Evolutionary conservation across 2,888 invertebrate genomes (phyloP), one percentile per base, ranked within the genome.

Genomic region (Cheilosia vernalis): DNA sequence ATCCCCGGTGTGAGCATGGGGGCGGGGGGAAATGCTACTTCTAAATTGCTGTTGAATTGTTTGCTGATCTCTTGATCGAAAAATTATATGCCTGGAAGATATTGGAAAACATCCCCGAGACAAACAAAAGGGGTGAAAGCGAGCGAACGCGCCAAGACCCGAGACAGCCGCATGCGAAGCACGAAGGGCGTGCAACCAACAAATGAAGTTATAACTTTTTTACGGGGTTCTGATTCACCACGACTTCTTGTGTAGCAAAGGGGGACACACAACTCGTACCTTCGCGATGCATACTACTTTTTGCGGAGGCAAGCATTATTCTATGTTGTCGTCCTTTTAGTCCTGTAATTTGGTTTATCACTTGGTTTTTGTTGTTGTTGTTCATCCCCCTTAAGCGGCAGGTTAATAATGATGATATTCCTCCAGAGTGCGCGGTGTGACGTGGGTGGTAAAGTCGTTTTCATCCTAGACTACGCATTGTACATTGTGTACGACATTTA

Each of bases 1-100:
- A 37, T 70, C 76, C 66, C 55, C 33, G 66, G 56, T 27, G 56
- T n/a, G 27, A 7, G 44, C 44, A 6, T 47, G 40, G 37, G 37
- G 13, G 2, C 17, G 49, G 74, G 66, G 76, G 30, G 64, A 56
- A 64, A 76, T n/a, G 85, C 85, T 81, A 72, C 81, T 80, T 72
- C 76, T 77, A 85, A 85, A 85, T 85, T 85, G 85, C 85, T 72
- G 81, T 81, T 85, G 85, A 85, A 88, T 88, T 90, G 89, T 90
- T 90, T 90, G 89, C 88, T 89, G 89, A 90, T 89, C 89, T 89
- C 89, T 90, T 89, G 89, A 90, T 90, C 89, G 89, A 89, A 89
- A 89, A 89, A 89, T 89, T 89, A 88, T 89, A 89, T 89, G 88
- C 88, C 89, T 87, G 85, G 87, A 87, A 88, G 89, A 89, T 90